Percentiles rank a stretch among this genome's conserved stretches.
phyloP scores from a whole-genome alignment of 2,113 vertebrate species.

The Rana temporaria region DNA sequence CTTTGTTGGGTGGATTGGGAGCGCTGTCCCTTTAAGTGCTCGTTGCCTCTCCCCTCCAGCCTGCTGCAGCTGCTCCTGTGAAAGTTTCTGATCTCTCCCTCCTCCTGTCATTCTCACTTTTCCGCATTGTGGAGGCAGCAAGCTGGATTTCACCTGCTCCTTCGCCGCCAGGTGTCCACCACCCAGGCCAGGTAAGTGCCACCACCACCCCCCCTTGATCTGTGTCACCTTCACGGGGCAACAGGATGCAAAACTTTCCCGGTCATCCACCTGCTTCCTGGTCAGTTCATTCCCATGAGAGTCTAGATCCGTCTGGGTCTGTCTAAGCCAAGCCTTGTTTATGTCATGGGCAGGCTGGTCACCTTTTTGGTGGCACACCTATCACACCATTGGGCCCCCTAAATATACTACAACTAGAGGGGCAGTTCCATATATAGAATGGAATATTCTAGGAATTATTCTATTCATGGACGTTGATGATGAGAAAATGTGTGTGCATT shows the following conservation, averaged over 20 bases:
- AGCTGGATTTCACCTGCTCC: not conserved
- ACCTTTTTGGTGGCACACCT: too few relatives aligned
- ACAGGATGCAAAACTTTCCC: not conserved
- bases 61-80: constrained; percentile 31
- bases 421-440: too few relatives aligned
- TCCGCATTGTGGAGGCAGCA: constrained; percentile 1
- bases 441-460: too few relatives aligned
- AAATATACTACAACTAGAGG: too few relatives aligned
- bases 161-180: not conserved
- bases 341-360: too few relatives aligned
- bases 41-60: constrained; percentile 15
- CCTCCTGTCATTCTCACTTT: constrained; percentile 4
- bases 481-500: too few relatives aligned
- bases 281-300: not conserved
- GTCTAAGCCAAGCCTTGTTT: not conserved
- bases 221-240: not conserved
- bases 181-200: constrained; percentile 1
- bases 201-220: not conserved
- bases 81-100: constrained; percentile 34
- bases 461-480: too few relatives aligned
- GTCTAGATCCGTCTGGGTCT: not conserved
- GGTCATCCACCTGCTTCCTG: constrained; percentile 3
- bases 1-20: not conserved
- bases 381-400: too few relatives aligned
- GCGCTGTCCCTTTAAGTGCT: constrained; percentile 41